Percentiles rank a stretch among this genome's conserved stretches.
phyloP scores from a whole-genome alignment of 1,140 invertebrate species.

The Hylaeus anthracinus region DNA sequence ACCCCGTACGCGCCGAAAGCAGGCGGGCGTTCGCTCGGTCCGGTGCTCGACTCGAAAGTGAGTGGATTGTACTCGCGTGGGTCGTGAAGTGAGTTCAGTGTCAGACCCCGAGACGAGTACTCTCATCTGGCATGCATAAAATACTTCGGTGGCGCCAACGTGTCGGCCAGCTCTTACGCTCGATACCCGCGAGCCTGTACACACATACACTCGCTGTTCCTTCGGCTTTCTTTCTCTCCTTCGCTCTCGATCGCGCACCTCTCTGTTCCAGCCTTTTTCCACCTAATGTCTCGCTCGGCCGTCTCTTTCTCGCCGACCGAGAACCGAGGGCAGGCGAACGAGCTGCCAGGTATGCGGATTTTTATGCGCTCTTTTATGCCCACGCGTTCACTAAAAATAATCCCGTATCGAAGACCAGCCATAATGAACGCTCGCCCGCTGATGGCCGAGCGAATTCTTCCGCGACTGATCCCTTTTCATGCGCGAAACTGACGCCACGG shows the following conservation, averaged over 20 bases:
- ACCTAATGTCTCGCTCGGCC: conserved; percentile 3
- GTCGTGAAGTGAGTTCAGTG: conserved; percentile 61
- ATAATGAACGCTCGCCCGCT: conserved; percentile 53
- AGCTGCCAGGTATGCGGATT: conserved; percentile 69
- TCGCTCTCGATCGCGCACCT: conserved; percentile 33
- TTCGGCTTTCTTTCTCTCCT: conserved; percentile 41
- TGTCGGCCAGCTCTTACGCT: conserved; percentile 61
- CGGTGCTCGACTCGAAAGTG: conserved; percentile 47
- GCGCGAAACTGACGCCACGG: neutral
- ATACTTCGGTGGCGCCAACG: conserved; percentile 67
- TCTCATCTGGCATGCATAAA: conserved; percentile 68
- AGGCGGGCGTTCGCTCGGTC: neutral
- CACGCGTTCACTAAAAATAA: conserved; percentile 71
- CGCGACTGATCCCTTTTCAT: conserved; percentile 40
- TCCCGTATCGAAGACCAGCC: conserved; percentile 63
- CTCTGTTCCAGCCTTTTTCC: conserved; percentile 35
- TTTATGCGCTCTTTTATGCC: conserved; percentile 72
- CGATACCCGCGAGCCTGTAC: conserved; percentile 49
- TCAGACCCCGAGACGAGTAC: conserved; percentile 64
- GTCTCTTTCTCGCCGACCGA: conserved; percentile 20
- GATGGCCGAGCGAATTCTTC: conserved; percentile 38
- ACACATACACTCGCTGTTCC: conserved; percentile 13
- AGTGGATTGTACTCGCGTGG: conserved; percentile 55
- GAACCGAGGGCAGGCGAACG: conserved; percentile 58
- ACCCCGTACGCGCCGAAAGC: conserved; percentile 10